Evolutionary conservation across 2,888 invertebrate genomes (phyloP).

Genomic region (Scaptodrosophila latifasciaeformis): DNA sequence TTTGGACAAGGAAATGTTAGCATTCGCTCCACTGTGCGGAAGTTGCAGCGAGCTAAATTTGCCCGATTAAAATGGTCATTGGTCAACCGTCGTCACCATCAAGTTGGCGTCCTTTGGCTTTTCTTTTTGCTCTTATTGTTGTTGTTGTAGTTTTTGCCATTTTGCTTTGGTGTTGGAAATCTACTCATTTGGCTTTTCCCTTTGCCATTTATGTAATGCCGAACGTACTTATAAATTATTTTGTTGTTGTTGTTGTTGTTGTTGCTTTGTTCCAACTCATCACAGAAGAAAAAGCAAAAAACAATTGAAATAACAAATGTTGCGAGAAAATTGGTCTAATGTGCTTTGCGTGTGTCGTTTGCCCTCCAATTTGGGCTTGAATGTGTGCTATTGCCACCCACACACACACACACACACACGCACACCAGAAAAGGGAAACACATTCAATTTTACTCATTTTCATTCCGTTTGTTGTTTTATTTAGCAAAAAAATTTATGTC

Average conservation of each 20-base stretch:
- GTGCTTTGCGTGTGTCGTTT: constrained; percentile 50
- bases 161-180: neutral
- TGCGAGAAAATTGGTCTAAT: constrained; percentile 55
- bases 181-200: neutral
- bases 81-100: neutral
- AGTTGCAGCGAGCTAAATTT: constrained; percentile 9
- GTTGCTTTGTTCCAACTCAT: neutral
- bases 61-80: constrained; percentile 13
- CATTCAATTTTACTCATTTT: neutral
- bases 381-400: neutral
- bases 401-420: neutral
- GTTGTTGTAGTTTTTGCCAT: too few relatives aligned
- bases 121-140: neutral
- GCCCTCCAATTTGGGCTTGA: neutral
- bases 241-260: neutral
- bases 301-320: constrained; percentile 15
- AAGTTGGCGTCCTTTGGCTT: neutral
- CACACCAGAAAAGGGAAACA: neutral
- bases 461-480: neutral
- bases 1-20: too few relatives aligned
- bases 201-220: neutral
- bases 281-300: constrained; percentile 24
- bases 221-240: neutral
- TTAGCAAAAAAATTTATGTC: constrained; percentile 47
- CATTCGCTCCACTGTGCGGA: neutral